Evolutionary conservation across 2,888 invertebrate species (phyloP), one percentile per base, ranked within the genome.

Genomic region (Rutpela maculata): DNA sequence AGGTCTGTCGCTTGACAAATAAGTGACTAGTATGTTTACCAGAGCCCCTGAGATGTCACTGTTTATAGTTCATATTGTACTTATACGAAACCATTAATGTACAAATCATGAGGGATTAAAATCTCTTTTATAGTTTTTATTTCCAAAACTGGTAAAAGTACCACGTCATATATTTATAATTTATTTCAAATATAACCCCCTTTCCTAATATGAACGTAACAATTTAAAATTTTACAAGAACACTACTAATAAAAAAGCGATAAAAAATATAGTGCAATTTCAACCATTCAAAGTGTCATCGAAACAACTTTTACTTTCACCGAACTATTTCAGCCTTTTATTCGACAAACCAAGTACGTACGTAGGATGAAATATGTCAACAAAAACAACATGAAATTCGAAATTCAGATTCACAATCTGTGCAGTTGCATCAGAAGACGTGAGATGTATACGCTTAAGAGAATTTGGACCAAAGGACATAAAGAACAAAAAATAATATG

Each of bases 341-440:
- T 66, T 38, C 65, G 17, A 19, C 50, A 19, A 17, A 50, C 65
- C 11, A 38, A 65, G 38, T n/a, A n/a, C n/a, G n/a, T n/a, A n/a
- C n/a, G n/a, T 18, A 50, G 43, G 43, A 50, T 22, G 65, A 50
- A 66, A 66, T 19, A 50, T 18, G 65, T 12, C 43, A 43, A 50
- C 65, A 66, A 66, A 66, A 66, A 66, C 62, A 31, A 63, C 65
- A 50, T 18, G n/a, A 76, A 71, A 75, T 72, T 75, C 59, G 31
- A 15, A 66, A 74, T 71, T 78, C 77, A 75, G 74, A 76, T 76
- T 75, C 67, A 60, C 35, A 35, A 66, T 76, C 75, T 74, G 76
- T 75, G 74, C 38, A 75, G 76, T 79, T 78, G 73, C 79, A 78
- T 77, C 79, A 78, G 73, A 71, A 77, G 79, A 81, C 82, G 82